Conservation (phyloP, 2,888 invertebrate genomes). For the Tipula vernalis region DNA sequence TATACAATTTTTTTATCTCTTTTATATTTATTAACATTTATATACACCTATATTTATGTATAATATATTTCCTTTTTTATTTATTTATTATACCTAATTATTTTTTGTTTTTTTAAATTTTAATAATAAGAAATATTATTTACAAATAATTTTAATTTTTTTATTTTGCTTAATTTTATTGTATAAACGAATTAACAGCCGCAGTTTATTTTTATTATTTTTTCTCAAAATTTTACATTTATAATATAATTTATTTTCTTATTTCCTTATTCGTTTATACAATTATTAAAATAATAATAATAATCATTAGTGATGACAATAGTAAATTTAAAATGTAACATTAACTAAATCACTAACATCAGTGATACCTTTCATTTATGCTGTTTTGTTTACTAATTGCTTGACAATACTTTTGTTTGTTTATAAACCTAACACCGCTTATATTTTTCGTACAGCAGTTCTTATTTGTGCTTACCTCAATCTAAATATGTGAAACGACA, state of each 20-base stretch:
- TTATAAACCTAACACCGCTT: no score
- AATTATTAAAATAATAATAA: neutral
- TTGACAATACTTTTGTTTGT: neutral
- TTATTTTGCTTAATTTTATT: neutral
- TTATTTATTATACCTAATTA: neutral
- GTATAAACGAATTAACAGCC: conserved; percentile 4
- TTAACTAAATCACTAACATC: neutral
- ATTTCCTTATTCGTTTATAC: neutral
- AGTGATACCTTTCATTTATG: neutral
- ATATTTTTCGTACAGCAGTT: no score
- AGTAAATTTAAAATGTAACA: neutral
- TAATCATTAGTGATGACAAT: neutral
- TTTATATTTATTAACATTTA: neutral
- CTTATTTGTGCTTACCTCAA: no score
- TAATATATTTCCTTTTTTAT: neutral
- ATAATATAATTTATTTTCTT: neutral
- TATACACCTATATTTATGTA: neutral
- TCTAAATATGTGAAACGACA: no score
- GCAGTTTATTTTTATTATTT: neutral
- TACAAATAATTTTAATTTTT: neutral
- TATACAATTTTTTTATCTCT: neutral
- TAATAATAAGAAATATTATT: neutral
- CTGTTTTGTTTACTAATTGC: neutral
- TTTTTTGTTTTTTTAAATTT: neutral
- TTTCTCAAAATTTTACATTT: neutral